phyloP scores from a whole-genome alignment of 2,113 vertebrate species.

The Indri indri region DNA sequence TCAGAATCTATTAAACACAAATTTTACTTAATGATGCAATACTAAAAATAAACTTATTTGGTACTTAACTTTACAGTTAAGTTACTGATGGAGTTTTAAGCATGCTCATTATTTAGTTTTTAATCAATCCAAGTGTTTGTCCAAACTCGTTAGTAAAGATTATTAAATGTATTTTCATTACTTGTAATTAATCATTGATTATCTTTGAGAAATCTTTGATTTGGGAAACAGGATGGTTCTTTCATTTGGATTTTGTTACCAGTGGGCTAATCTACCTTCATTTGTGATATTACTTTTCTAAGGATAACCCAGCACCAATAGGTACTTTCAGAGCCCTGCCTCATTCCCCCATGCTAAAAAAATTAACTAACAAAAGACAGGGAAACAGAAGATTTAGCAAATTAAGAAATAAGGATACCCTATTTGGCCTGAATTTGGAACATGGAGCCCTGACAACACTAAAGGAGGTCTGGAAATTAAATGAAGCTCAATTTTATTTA shows the following conservation, averaged over 20 bases:
- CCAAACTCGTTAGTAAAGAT: neutral
- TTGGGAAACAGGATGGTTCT: neutral
- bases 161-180: neutral
- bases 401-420: neutral
- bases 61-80: neutral
- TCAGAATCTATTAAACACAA: neutral
- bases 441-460: no score
- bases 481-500: neutral
- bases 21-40: neutral
- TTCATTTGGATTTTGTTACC: neutral
- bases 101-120: slow-evolving; percentile 31
- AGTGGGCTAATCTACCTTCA: neutral
- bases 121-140: slow-evolving; percentile 12
- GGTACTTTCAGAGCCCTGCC: neutral
- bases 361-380: neutral
- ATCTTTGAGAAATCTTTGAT: slow-evolving; percentile 33
- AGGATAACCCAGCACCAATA: neutral
- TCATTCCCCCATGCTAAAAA: neutral
- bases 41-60: neutral
- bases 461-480: neutral
- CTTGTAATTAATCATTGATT: slow-evolving; percentile 48
- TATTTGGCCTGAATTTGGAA: neutral
- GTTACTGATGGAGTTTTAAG: neutral
- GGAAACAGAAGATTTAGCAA: neutral
- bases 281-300: neutral